A percentile compares a stretch with the other conserved stretches of the same genome.
Conservation (phyloP, 2,888 invertebrate genomes). For the Graphium colonna region DNA sequence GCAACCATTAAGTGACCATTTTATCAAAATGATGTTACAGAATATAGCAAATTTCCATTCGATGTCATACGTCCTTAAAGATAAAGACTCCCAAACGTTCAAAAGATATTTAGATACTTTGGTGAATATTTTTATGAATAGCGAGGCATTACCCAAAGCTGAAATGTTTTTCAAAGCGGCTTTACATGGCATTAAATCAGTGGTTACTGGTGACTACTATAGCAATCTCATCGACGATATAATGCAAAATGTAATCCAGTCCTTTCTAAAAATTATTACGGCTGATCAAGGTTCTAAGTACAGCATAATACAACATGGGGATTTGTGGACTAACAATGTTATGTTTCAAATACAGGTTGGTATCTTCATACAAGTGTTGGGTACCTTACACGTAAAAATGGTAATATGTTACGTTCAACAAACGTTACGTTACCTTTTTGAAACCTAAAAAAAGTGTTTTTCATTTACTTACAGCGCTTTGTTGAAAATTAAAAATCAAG, state of each 20-base stretch:
- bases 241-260: not conserved
- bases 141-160: not conserved
- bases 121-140: slow-evolving; percentile 6
- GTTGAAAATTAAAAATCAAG: too few species aligned
- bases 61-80: slow-evolving; percentile 44
- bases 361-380: slow-evolving; percentile 3
- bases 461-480: too few species aligned
- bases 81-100: slow-evolving; percentile 34
- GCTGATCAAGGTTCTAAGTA: slow-evolving; percentile 33
- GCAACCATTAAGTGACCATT: slow-evolving; percentile 36
- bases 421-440: too few species aligned
- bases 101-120: slow-evolving; percentile 3
- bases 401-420: too few species aligned
- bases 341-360: slow-evolving; percentile 42
- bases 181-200: slow-evolving; percentile 5
- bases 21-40: slow-evolving; percentile 39
- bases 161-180: slow-evolving; percentile 10
- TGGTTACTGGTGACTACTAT: slow-evolving; percentile 35
- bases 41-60: slow-evolving; percentile 48
- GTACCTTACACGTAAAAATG: too few species aligned
- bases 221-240: slow-evolving; percentile 30
- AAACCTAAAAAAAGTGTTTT: too few species aligned
- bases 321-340: slow-evolving; percentile 53
- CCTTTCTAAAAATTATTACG: slow-evolving; percentile 25
- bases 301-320: slow-evolving; percentile 45